Evolutionary conservation across 2,888 invertebrate genomes (phyloP).

Genomic region (Tenodera sinensis): DNA sequence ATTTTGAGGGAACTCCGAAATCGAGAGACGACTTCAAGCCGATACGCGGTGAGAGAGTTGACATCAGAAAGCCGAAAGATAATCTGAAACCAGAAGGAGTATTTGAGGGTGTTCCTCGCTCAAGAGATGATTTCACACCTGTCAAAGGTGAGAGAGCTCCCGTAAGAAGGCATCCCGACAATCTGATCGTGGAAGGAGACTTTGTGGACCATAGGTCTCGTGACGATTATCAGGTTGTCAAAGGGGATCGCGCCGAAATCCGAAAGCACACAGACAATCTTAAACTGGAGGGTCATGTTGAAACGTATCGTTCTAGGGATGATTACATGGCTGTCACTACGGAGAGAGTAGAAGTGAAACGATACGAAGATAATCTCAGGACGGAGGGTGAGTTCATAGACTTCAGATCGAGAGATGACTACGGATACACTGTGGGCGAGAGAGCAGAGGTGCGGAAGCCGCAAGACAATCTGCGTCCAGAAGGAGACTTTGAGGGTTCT

Average conservation of each 20-base stretch:
- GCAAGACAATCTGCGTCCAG: slow-evolving; percentile 44
- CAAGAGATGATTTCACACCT: slow-evolving; percentile 37
- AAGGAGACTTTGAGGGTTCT: slow-evolving; percentile 43
- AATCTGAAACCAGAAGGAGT: slow-evolving; percentile 37
- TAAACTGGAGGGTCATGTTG: slow-evolving; percentile 37
- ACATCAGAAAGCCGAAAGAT: slow-evolving; percentile 40
- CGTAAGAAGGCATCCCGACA: slow-evolving; percentile 43
- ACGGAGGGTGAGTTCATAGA: slow-evolving; percentile 49
- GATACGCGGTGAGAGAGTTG: slow-evolving; percentile 11
- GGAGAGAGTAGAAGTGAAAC: slow-evolving; percentile 34
- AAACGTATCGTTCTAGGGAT: slow-evolving; percentile 44
- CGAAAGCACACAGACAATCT: slow-evolving; percentile 45
- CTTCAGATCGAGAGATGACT: slow-evolving; percentile 52
- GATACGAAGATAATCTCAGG: slow-evolving; percentile 48
- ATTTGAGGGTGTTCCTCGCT: slow-evolving; percentile 38
- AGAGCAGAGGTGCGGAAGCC: slow-evolving; percentile 34
- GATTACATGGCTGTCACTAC: slow-evolving; percentile 40
- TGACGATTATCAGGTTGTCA: slow-evolving; percentile 20
- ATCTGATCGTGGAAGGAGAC: slow-evolving; percentile 49
- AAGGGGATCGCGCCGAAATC: slow-evolving; percentile 34
- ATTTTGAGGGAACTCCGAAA: slow-evolving; percentile 41
- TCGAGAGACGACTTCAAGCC: slow-evolving; percentile 34
- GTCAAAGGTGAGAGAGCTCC: slow-evolving; percentile 37
- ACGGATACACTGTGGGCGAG: slow-evolving; percentile 45
- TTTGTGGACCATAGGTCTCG: slow-evolving; percentile 42